Conservation (phyloP, 2,888 invertebrate species). For the Monoplex corrugatus region DNA sequence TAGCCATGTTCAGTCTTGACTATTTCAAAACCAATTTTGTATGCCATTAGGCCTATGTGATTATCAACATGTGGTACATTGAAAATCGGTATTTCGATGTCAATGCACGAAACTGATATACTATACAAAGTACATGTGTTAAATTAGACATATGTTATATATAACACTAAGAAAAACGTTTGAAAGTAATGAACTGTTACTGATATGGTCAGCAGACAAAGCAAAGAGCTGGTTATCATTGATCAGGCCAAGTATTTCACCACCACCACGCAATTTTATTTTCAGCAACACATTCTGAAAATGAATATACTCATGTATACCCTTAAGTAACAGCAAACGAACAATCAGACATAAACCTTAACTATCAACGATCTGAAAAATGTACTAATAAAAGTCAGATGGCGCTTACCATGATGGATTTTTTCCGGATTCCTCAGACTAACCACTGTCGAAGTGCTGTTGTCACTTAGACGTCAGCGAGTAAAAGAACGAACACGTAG, state of each 20-base stretch:
- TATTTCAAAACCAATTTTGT: too few species aligned
- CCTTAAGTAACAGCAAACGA: not conserved
- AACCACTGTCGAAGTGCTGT: constrained; percentile 48
- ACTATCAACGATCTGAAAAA: too few species aligned
- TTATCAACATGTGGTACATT: too few species aligned
- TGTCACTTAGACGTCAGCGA: constrained; percentile 72
- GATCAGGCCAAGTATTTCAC: constrained; percentile 10
- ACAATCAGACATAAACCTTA: not conserved
- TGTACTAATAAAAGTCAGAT: constrained; percentile 51
- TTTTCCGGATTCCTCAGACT: not conserved
- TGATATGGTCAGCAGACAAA: not conserved
- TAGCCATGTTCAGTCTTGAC: too few species aligned
- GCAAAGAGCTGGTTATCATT: not conserved
- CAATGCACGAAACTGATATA: too few species aligned
- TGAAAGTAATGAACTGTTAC: too few species aligned
- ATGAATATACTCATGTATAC: not conserved
- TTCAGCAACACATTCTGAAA: not conserved
- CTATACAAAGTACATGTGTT: too few species aligned
- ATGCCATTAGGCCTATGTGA: too few species aligned
- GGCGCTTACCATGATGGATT: constrained; percentile 80
- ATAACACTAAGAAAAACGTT: too few species aligned
- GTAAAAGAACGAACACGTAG: constrained; percentile 68
- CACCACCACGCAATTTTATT: constrained; percentile 16
- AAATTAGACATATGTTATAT: too few species aligned
- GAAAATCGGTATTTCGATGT: too few species aligned